phyloP scores from a whole-genome alignment of 2,888 invertebrate genomes.

The Volucella inflata region DNA sequence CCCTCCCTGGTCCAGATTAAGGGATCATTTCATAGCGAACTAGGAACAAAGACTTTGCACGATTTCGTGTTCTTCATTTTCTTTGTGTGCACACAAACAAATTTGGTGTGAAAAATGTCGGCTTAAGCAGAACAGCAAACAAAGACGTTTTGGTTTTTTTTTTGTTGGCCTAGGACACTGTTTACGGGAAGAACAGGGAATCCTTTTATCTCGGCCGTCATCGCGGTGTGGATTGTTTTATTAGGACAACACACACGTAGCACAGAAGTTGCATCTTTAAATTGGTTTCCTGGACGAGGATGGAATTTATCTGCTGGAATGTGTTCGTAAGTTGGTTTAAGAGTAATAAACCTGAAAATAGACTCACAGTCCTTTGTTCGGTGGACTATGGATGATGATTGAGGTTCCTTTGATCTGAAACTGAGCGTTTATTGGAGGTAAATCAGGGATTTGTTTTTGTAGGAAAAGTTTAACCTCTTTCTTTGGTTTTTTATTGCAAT shows the following conservation, averaged over 20 bases:
- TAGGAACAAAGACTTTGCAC: constrained; percentile 51
- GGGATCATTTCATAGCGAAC: constrained; percentile 23
- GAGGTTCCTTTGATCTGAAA: constrained; percentile 37
- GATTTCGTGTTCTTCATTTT: constrained; percentile 25
- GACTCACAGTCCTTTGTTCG: constrained; percentile 24
- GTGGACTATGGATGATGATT: constrained; percentile 48
- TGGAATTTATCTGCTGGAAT: background rate
- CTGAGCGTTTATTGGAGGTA: background rate
- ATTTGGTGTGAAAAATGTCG: constrained; percentile 60
- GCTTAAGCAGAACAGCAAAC: constrained; percentile 47
- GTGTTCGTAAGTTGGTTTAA: background rate
- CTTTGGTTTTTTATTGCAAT: no score
- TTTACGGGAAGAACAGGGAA: constrained; percentile 21
- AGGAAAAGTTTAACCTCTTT: no score
- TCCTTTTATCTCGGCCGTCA: constrained; percentile 45
- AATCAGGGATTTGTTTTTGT: no score
- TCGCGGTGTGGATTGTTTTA: constrained; percentile 36
- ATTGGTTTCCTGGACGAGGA: constrained; percentile 17
- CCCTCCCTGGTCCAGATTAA: constrained; percentile 11
- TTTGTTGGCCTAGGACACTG: constrained; percentile 37
- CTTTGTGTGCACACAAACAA: constrained; percentile 20
- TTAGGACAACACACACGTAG: constrained; percentile 28
- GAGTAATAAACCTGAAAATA: constrained; percentile 30
- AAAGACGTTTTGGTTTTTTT: constrained; percentile 24
- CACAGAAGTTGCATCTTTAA: constrained; percentile 31